Conservation (phyloP, 53 echinoderm and acorn worm genomes). For the Temnopleurus reevesii region DNA sequence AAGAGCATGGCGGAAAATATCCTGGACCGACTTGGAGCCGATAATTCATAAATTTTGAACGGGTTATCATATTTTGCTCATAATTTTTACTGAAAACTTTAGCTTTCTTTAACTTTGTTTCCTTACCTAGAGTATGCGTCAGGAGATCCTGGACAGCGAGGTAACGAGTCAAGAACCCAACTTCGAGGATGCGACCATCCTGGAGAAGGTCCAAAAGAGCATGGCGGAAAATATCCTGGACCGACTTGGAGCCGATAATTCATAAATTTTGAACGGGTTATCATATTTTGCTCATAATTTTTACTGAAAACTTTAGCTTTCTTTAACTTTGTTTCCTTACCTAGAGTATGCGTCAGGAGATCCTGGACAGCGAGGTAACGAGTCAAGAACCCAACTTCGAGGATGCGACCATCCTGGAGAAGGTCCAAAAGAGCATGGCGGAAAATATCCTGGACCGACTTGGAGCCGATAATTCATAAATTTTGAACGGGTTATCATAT, state of each 20-base stretch:
- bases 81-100: too few species aligned
- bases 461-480: conserved; percentile 61
- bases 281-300: too few species aligned
- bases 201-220: conserved; percentile 73
- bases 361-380: conserved; percentile 44
- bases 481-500: too few species aligned
- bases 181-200: conserved; percentile 71
- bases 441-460: conserved; percentile 66
- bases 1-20: conserved; percentile 79
- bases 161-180: conserved; percentile 35
- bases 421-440: conserved; percentile 76
- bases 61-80: too few species aligned
- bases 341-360: conserved; percentile 47
- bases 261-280: too few species aligned
- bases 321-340: neutral
- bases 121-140: conserved; percentile 27
- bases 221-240: conserved; percentile 75
- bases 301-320: too few species aligned
- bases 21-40: conserved; percentile 58
- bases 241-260: conserved; percentile 62
- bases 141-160: conserved; percentile 56
- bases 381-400: conserved; percentile 58
- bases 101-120: too few species aligned
- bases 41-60: too few species aligned
- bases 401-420: conserved; percentile 76